These are phyloP conservation scores for Aptenodytes patagonicus DNA, from an alignment of 2,113 vertebrate species.

Conservation along the genomic window DNA sequence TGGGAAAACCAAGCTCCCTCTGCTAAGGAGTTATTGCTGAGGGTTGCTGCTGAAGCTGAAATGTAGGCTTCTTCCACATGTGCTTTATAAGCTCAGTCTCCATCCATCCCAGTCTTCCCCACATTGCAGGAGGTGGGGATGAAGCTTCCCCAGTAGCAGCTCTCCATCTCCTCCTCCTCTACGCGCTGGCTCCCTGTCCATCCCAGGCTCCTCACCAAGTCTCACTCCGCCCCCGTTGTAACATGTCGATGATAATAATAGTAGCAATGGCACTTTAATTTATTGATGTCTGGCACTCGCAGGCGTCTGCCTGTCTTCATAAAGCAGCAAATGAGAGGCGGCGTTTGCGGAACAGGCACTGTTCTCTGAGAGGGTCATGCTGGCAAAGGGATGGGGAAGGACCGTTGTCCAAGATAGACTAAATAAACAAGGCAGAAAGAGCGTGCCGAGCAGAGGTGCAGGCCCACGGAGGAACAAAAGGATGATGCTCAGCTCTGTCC, in stretches of 20 bases:
- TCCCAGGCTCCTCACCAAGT: background rate
- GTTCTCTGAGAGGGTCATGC: accelerated
- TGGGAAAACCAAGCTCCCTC: background rate
- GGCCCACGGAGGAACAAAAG: background rate
- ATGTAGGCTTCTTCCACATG: background rate
- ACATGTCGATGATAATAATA: accelerated
- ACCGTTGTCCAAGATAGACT: background rate
- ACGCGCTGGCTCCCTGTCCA: background rate
- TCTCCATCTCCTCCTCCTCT: background rate
- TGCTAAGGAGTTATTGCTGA: background rate
- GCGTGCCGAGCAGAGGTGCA: accelerated
- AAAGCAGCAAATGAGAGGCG: background rate
- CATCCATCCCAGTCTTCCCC: background rate
- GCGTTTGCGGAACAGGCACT: accelerated
- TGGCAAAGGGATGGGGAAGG: background rate
- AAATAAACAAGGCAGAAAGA: background rate
- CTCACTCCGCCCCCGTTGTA: accelerated
- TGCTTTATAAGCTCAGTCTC: background rate
- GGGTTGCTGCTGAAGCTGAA: background rate
- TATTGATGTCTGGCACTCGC: accelerated
- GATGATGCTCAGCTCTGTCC: background rate
- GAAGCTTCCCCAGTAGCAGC: background rate
- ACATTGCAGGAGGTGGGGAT: accelerated
- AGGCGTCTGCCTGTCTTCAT: background rate
- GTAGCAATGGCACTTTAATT: background rate